phyloP scores from a whole-genome alignment of 2,888 invertebrate species.

The Rapana venosa region DNA sequence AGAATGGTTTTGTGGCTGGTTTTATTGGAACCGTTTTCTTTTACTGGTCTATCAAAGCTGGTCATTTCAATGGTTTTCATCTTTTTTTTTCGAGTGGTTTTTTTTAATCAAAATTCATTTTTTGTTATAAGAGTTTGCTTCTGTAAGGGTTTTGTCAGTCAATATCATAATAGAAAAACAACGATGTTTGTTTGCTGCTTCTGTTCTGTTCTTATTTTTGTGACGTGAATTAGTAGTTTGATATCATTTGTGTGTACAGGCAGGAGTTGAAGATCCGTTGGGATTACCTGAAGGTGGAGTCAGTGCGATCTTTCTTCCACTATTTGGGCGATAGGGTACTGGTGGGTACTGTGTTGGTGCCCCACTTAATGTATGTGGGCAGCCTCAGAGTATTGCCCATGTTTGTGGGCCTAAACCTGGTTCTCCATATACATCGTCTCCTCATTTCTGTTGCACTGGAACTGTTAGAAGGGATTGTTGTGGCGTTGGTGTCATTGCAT shows the following conservation, averaged over 20 bases:
- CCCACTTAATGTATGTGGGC: neutral
- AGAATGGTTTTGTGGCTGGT: too few relatives aligned
- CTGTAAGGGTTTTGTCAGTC: neutral
- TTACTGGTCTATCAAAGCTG: too few relatives aligned
- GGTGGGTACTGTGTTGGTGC: conserved; percentile 15
- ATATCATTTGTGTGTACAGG: conserved; percentile 22
- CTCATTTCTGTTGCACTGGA: neutral
- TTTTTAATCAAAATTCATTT: too few relatives aligned
- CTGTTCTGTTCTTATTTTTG: neutral
- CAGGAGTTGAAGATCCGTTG: conserved; percentile 27
- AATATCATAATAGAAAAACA: neutral
- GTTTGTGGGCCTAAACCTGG: neutral
- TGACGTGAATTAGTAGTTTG: neutral
- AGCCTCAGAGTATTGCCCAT: neutral
- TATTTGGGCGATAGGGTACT: conserved; percentile 36
- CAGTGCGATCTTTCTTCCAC: conserved; percentile 22
- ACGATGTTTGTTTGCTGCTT: neutral
- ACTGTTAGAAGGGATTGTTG: neutral
- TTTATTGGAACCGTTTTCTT: too few relatives aligned
- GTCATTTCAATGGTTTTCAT: too few relatives aligned
- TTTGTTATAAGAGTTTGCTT: too few relatives aligned
- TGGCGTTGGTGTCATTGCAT: neutral
- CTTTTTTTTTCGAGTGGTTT: too few relatives aligned
- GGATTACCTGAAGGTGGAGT: conserved; percentile 33
- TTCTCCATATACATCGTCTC: neutral